Evolutionary conservation across 2,113 vertebrate genomes (phyloP), one percentile per base, ranked within the genome.

Genomic region (Lutjanus erythropterus): DNA sequence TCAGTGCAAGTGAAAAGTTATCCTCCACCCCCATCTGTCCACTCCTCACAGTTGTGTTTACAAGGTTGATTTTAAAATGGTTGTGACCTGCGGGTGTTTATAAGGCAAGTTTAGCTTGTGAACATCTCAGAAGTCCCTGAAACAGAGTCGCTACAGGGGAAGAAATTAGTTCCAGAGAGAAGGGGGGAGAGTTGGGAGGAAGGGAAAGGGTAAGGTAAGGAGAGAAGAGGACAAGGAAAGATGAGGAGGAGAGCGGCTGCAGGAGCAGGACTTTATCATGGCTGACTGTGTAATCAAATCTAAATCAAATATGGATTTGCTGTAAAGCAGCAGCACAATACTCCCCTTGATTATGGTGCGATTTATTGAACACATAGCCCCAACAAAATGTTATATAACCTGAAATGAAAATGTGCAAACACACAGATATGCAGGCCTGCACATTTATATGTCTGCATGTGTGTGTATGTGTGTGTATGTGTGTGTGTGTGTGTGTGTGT

Each of bases 71-170:
- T 91, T 92, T 86, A 67, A 95, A 93, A 91, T 86, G 67, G 65
- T 64, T 75, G 67, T 83, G 93, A 93, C 91, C 92, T 77, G 76
- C n/a, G 76, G 88, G 61, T 90, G 89, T 93, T 93, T 92, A 88
- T 83, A 80, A 73, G 89, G 66, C 73, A 44, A 75, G 83, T 93
- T 93, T 89, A 86, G 78, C 39, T 89, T 81, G 71, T 73, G 86
- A 93, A 85, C 80, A 87, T 92, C 88, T 87, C 65, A 92, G 84
- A 93, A 85, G 93, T 91, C 84, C 79, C 73, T 67, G 72, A 86
- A 92, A 90, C 74, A 75, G 71, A 75, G 71, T 64, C 19, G 71
- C 55, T 91, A 64, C 59, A 72, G 80, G 80, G 85, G 42, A 56
- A 89, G 77, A 92, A 93, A 92, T 92, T 89, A 84, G 89, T 90